Evolutionary conservation across 2,113 vertebrate genomes (phyloP).

Genomic region (Anser brachyrhynchus): DNA sequence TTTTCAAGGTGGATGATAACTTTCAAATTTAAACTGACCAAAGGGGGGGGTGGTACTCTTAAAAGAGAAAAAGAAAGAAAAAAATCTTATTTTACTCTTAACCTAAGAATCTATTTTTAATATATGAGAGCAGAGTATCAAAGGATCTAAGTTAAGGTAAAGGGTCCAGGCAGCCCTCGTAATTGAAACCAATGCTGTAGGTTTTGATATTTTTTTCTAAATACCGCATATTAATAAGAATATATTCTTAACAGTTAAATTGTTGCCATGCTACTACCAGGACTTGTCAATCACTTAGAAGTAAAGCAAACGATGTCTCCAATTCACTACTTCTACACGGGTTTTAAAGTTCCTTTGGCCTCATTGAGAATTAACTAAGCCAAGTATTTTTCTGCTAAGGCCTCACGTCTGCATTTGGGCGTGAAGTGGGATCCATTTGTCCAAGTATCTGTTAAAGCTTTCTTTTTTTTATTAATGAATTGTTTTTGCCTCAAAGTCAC

Average conservation of each 20-base stretch:
- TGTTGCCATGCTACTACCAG: neutral
- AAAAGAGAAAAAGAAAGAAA: neutral
- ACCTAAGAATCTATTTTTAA: neutral
- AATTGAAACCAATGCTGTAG: neutral
- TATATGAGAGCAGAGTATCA: neutral
- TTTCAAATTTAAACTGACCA: neutral
- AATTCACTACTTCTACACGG: accelerated
- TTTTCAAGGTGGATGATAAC: neutral
- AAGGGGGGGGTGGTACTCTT: neutral
- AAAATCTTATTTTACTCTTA: neutral
- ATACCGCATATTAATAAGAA: neutral
- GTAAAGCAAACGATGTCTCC: neutral
- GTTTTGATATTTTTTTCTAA: neutral
- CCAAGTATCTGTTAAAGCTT: neutral
- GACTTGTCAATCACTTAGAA: neutral
- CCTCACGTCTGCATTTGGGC: neutral
- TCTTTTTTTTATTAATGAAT: neutral
- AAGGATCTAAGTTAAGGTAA: neutral
- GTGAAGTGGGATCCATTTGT: neutral
- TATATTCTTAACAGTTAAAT: neutral
- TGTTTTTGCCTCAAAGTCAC: neutral
- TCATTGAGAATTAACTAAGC: neutral
- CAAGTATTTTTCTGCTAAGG: neutral
- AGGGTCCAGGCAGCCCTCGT: neutral
- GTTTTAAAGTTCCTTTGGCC: neutral